Evolutionary conservation across 2,113 vertebrate genomes (phyloP).

Genomic region (Fulmarus glacialis): DNA sequence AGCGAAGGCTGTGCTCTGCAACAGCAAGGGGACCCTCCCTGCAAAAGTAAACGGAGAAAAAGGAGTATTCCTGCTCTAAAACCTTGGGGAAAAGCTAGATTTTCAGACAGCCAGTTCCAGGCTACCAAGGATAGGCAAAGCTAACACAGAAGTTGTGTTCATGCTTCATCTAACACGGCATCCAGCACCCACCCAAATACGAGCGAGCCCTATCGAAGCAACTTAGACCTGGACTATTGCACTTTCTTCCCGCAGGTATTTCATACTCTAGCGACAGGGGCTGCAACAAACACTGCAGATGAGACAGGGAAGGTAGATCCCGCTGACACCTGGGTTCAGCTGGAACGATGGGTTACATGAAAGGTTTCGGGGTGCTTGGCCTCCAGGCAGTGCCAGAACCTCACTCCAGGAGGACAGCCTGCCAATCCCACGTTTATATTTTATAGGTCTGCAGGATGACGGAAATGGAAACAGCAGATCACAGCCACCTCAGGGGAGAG

Average conservation of each 20-base stretch:
- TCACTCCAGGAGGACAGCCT: neutral
- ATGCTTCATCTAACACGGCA: neutral
- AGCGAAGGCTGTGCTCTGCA: neutral
- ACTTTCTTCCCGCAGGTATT: neutral
- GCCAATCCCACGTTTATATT: neutral
- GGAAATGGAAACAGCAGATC: constrained; percentile 62
- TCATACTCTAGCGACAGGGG: neutral
- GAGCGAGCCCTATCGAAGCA: neutral
- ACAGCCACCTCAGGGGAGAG: constrained; percentile 5
- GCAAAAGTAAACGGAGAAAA: neutral
- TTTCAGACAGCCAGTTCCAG: neutral
- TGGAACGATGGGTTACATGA: no score
- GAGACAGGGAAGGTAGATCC: neutral
- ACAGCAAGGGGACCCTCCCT: neutral
- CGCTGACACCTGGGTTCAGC: neutral
- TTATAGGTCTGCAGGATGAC: constrained; percentile 41
- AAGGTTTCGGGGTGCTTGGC: neutral
- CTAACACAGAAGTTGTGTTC: neutral
- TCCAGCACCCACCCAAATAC: neutral
- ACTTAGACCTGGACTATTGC: neutral
- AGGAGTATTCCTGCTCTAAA: neutral
- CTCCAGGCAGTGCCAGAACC: neutral
- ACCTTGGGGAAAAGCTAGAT: neutral
- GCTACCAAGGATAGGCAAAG: neutral
- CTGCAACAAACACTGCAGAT: neutral